phyloP scores from a whole-genome alignment of 2,113 vertebrate species.

The Stigmatopora nigra region DNA sequence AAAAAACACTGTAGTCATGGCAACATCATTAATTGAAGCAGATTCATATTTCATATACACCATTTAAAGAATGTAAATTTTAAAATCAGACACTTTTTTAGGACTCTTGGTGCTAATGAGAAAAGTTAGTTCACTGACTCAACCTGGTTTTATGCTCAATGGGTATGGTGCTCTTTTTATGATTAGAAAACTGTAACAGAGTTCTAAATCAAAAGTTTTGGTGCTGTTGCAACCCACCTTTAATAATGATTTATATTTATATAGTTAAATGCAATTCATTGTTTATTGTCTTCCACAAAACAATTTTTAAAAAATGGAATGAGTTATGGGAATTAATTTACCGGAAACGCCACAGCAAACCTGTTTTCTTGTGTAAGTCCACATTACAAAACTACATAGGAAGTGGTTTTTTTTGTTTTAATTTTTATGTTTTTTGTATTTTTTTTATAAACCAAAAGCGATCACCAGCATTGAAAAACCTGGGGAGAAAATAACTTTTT shows the following conservation, averaged over 20 bases:
- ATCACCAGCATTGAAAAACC: conserved; percentile 65
- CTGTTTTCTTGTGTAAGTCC: conserved; percentile 27
- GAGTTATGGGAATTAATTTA: conserved; percentile 51
- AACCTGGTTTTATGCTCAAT: conserved; percentile 32
- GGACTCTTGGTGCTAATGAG: conserved; percentile 62
- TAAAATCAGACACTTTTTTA: not conserved
- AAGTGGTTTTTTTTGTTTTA: conserved; percentile 24
- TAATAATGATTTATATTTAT: conserved; percentile 19
- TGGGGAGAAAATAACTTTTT: conserved; percentile 24
- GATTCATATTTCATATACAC: not conserved
- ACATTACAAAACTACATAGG: conserved; percentile 8
- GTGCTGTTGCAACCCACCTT: not conserved
- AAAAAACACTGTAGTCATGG: not conserved
- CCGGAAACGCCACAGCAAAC: conserved; percentile 8
- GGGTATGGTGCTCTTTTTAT: conserved; percentile 53
- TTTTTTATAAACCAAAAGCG: conserved; percentile 48
- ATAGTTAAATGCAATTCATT: conserved; percentile 18
- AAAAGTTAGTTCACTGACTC: conserved; percentile 41
- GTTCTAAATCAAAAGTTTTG: conserved; percentile 22
- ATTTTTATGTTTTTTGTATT: not conserved
- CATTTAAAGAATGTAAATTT: not conserved
- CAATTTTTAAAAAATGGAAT: conserved; percentile 39
- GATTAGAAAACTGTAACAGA: conserved; percentile 28
- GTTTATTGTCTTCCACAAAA: conserved; percentile 52
- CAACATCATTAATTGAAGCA: not conserved